Evolutionary conservation across 2,113 vertebrate species (phyloP).

Genomic region (Noturus placidus): DNA sequence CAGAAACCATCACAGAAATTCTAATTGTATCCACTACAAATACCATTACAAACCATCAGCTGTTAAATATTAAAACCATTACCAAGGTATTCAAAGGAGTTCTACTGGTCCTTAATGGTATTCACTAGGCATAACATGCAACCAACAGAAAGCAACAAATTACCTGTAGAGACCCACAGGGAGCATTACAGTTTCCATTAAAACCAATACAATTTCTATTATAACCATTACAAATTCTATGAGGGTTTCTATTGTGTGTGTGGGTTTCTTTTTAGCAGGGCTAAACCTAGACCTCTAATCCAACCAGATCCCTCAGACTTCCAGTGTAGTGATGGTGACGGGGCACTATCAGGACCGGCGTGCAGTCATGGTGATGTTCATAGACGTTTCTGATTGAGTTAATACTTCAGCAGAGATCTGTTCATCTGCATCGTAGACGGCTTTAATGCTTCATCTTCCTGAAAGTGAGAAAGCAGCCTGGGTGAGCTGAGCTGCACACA

Average conservation of each 20-base stretch:
- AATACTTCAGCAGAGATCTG: not conserved
- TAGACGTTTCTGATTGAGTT: not conserved
- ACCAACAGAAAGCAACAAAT: too few species aligned
- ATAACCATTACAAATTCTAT: too few species aligned
- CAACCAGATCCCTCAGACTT: not conserved
- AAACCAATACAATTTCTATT: too few species aligned
- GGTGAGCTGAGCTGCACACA: not conserved
- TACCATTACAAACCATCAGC: too few species aligned
- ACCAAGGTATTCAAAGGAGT: too few species aligned
- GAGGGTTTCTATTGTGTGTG: not conserved
- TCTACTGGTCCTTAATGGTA: too few species aligned
- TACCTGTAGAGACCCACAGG: too few species aligned
- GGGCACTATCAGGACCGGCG: not conserved
- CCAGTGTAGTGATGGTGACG: not conserved
- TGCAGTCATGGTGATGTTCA: not conserved
- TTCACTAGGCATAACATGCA: too few species aligned
- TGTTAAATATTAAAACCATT: too few species aligned
- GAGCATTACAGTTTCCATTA: too few species aligned
- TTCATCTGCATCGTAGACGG: not conserved
- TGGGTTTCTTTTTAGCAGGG: not conserved
- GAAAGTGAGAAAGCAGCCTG: not conserved
- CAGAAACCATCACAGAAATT: not conserved
- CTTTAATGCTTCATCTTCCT: not conserved
- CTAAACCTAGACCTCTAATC: not conserved
- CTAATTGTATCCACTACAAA: too few species aligned